A percentile compares a stretch with the other conserved stretches of the same genome.
These are phyloP conservation scores for Lucifuga dentata DNA, from an alignment of 2,113 vertebrate species.

Conservation along the genomic window DNA sequence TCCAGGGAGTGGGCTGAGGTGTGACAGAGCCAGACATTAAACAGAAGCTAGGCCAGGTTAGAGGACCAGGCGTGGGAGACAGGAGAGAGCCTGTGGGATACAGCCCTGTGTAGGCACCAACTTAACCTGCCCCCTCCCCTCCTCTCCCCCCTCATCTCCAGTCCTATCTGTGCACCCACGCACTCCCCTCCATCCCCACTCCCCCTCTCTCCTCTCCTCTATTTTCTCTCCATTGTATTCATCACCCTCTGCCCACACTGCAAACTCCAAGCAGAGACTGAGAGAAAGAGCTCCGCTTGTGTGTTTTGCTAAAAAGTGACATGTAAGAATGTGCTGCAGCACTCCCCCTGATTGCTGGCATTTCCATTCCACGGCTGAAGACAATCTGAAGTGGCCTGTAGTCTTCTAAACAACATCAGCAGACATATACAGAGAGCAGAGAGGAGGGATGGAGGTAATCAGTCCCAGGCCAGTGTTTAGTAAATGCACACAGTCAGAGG, in stretches of 20 bases:
- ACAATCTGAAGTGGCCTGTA: slow-evolving; percentile 63
- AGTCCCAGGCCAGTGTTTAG: slow-evolving; percentile 74
- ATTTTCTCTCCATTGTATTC: slow-evolving; percentile 76
- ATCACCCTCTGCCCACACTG: slow-evolving; percentile 79
- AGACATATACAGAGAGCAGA: slow-evolving; percentile 69
- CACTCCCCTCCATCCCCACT: slow-evolving; percentile 73
- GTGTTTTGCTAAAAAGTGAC: slow-evolving; percentile 76
- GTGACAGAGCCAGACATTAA: slow-evolving; percentile 79
- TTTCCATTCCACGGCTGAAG: slow-evolving; percentile 72
- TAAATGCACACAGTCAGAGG: slow-evolving; percentile 69
- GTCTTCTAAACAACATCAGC: slow-evolving; percentile 68
- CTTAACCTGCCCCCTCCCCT: slow-evolving; percentile 71
- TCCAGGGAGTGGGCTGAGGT: slow-evolving; percentile 77
- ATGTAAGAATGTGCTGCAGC: slow-evolving; percentile 69
- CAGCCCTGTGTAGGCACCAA: slow-evolving; percentile 79
- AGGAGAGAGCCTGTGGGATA: slow-evolving; percentile 77
- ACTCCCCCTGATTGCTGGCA: slow-evolving; percentile 48
- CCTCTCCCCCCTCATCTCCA: slow-evolving; percentile 42
- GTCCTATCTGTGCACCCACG: slow-evolving; percentile 78
- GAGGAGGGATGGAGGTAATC: slow-evolving; percentile 66
- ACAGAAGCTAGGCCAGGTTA: slow-evolving; percentile 78
- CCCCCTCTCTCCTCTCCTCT: slow-evolving; percentile 73
- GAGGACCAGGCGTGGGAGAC: slow-evolving; percentile 77
- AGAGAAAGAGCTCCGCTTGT: slow-evolving; percentile 65
- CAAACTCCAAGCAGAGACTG: slow-evolving; percentile 69